Evolutionary conservation across 30 jellyfish, hydroid and myxozoan species (phyloP), one percentile per base, ranked within the genome.

Genomic region (Pseudorhiza aurosa): DNA sequence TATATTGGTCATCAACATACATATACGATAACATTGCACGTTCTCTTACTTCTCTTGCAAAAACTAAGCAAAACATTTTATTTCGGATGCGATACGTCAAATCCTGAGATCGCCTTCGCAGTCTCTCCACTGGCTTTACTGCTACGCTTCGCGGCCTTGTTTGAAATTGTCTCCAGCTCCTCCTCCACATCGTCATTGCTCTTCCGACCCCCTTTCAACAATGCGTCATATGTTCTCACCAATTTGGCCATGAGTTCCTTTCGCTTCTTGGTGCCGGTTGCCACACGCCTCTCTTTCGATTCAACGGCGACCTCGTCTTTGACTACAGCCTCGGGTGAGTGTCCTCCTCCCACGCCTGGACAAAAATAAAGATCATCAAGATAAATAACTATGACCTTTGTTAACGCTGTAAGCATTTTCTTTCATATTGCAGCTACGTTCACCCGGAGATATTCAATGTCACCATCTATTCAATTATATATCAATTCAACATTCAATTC

Each of bases 51-150:
- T n/a, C n/a, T n/a, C n/a, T n/a, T n/a, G n/a, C n/a, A n/a, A n/a
- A n/a, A n/a, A n/a, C n/a, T n/a, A n/a, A n/a, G n/a, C n/a, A n/a
- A 53, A 53, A 2, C 1, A 37, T 53, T 70, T 70, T 70, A 70
- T 71, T 70, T 70, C 3, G 83, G 83, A 46, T 70, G 83, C n/a
- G 83, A 46, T 8, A 70, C 39, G 58, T 70, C 83, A 47, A 70
- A 70, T 18, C 83, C 83, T 51, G 27, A 22, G 0, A 70, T 70
- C 30, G 83, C 83, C 70, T 46, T 36, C 35, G 65, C 83, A 46
- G 83, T 70, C 39, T 70, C 83, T 36, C 31, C 49, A 37, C 83
- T 70, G n/a, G 49, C 83, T 24, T 44, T 46, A 15, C 71, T 39
- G 0, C 27, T 39, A 5, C 70, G 57, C 68, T 70, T 70, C n/a